Conservation (phyloP, 2,888 invertebrate genomes). For the Rhorus exstirpatorius region DNA sequence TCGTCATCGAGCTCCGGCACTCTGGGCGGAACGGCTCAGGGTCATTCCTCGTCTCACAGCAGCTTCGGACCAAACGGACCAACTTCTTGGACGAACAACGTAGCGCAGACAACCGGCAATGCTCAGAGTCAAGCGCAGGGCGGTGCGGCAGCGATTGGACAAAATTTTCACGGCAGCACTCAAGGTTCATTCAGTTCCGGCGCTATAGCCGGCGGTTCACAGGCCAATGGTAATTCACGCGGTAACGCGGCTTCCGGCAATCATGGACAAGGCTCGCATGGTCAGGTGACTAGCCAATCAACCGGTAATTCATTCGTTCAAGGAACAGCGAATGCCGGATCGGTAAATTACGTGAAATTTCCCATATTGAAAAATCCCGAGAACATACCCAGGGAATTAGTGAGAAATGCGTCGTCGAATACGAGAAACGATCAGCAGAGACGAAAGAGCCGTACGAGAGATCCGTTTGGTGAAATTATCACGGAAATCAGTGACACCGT, state of each 20-base stretch:
- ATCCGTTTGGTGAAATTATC: conserved; percentile 72
- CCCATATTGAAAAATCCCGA: conserved; percentile 60
- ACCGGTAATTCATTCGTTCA: conserved; percentile 70
- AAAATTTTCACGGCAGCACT: conserved; percentile 69
- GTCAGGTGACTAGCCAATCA: conserved; percentile 74
- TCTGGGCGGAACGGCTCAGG: conserved; percentile 73
- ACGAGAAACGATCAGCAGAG: conserved; percentile 32
- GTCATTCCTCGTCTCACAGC: conserved; percentile 77
- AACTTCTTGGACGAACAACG: conserved; percentile 75
- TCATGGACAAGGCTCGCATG: conserved; percentile 72
- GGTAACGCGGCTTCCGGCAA: conserved; percentile 74
- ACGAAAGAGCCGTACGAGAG: conserved; percentile 54
- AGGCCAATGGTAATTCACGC: conserved; percentile 72
- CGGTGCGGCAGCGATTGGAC: conserved; percentile 73
- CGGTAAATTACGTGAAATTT: conserved; percentile 69
- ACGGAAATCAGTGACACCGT: conserved; percentile 74
- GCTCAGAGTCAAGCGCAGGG: conserved; percentile 77
- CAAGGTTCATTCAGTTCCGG: conserved; percentile 76
- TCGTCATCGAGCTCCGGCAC: conserved; percentile 74
- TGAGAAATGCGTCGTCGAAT: conserved; percentile 61
- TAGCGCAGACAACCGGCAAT: conserved; percentile 74
- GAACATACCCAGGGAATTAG: conserved; percentile 73
- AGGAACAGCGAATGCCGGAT: conserved; percentile 75
- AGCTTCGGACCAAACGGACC: conserved; percentile 72
- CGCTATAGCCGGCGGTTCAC: conserved; percentile 72